Percentiles rank a stretch among this genome's conserved stretches.
These are phyloP conservation scores for Acanthurus lineatus DNA, from an alignment of 2,797 vertebrate genomes.

Conservation along the genomic window DNA sequence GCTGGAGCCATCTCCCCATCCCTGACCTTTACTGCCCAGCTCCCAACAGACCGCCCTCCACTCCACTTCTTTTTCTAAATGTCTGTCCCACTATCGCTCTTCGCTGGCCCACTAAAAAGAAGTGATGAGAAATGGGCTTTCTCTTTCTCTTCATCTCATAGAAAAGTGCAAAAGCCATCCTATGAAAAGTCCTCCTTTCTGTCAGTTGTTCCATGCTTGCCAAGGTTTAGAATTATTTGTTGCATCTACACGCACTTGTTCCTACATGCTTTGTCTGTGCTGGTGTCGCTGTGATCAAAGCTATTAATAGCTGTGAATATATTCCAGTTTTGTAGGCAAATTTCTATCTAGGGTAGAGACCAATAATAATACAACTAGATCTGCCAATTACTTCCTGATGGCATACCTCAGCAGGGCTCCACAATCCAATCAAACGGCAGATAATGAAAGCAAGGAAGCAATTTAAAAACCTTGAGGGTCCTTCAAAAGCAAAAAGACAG, in stretches of 20 bases:
- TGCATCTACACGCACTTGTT: not conserved
- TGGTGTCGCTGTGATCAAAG: slow-evolving; percentile 32
- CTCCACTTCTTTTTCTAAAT: slow-evolving; percentile 65
- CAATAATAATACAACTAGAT: slow-evolving; percentile 58
- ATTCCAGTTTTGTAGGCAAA: slow-evolving; percentile 27
- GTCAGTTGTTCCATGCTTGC: not conserved
- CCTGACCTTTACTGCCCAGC: slow-evolving; percentile 78
- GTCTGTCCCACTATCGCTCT: slow-evolving; percentile 60
- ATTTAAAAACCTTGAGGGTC: slow-evolving; percentile 67
- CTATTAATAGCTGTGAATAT: slow-evolving; percentile 50
- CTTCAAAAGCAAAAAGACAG: slow-evolving; percentile 58
- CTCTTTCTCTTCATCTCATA: slow-evolving; percentile 10
- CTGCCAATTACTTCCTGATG: slow-evolving; percentile 71
- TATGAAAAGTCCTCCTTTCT: slow-evolving; percentile 8
- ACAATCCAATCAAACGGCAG: slow-evolving; percentile 78
- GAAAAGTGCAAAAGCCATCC: slow-evolving; percentile 1
- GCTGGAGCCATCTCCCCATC: slow-evolving; percentile 70
- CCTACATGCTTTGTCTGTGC: not conserved
- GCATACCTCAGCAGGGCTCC: slow-evolving; percentile 70
- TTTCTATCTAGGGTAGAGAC: slow-evolving; percentile 29
- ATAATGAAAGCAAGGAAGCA: slow-evolving; percentile 77
- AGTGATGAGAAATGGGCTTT: slow-evolving; percentile 8
- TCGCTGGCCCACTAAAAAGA: slow-evolving; percentile 39
- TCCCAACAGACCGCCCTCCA: slow-evolving; percentile 64
- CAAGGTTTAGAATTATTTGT: slow-evolving; percentile 5